phyloP scores from a whole-genome alignment of 1,140 invertebrate genomes.

The Drosophila tristis region DNA sequence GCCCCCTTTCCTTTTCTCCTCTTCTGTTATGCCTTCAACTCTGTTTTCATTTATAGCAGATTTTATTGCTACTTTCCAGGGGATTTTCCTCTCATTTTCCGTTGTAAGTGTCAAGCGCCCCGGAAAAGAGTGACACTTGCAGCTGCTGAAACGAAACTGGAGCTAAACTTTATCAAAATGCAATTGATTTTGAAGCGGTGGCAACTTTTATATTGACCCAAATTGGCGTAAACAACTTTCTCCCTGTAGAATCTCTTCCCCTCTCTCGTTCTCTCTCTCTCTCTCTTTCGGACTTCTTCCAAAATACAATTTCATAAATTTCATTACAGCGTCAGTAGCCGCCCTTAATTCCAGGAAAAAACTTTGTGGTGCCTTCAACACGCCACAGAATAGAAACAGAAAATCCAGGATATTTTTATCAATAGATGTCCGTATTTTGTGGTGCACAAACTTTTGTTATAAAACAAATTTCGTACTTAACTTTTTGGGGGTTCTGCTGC shows the following conservation, averaged over 20 bases:
- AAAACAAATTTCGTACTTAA: constrained; percentile 47
- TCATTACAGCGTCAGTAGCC: constrained; percentile 49
- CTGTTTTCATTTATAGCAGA: constrained; percentile 66
- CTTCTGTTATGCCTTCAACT: constrained; percentile 45
- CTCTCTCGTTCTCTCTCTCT: constrained; percentile 34
- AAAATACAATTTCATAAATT: constrained; percentile 79
- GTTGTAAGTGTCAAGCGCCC: constrained; percentile 52
- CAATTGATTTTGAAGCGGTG: constrained; percentile 70
- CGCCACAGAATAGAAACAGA: constrained; percentile 43
- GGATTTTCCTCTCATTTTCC: constrained; percentile 43
- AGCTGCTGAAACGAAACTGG: constrained; percentile 8
- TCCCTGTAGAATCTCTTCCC: constrained; percentile 13
- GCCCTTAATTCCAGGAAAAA: constrained; percentile 32
- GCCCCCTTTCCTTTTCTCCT: constrained; percentile 12
- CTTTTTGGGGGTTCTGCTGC: constrained; percentile 22
- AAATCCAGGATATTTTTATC: constrained; percentile 37
- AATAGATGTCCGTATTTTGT: constrained; percentile 46
- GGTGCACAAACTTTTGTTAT: constrained; percentile 59
- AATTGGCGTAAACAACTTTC: constrained; percentile 74
- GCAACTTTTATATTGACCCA: constrained; percentile 77
- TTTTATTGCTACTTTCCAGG: constrained; percentile 68
- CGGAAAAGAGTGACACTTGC: constrained; percentile 41
- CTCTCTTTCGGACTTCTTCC: constrained; percentile 22
- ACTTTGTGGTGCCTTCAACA: constrained; percentile 46
- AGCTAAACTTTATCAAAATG: constrained; percentile 71